These are phyloP conservation scores for Oryzias curvinotus DNA, from an alignment of 2,113 vertebrate species.

Conservation along the genomic window DNA sequence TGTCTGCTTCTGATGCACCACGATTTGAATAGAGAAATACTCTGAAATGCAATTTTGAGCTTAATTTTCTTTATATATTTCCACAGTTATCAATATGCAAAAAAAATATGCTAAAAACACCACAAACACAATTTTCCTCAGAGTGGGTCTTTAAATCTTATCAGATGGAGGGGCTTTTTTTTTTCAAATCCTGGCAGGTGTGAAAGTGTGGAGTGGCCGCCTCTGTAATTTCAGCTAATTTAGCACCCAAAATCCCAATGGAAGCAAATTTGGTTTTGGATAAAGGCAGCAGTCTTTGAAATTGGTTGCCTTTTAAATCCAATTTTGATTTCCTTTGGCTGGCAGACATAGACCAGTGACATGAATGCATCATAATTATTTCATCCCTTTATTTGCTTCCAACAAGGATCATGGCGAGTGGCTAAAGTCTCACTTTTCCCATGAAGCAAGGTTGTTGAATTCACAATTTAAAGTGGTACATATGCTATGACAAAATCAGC, in stretches of 20 bases:
- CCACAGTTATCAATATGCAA: no score
- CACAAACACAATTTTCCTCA: no score
- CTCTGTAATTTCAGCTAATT: constrained; percentile 34
- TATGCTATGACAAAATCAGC: constrained; percentile 29
- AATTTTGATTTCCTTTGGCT: constrained; percentile 29
- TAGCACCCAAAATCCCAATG: constrained; percentile 35
- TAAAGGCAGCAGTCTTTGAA: constrained; percentile 26
- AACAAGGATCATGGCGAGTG: background rate
- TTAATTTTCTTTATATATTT: no score
- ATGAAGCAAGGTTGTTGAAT: constrained; percentile 5
- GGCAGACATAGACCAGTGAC: constrained; percentile 6
- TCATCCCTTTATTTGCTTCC: constrained; percentile 8
- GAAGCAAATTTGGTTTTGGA: constrained; percentile 32
- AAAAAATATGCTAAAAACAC: no score
- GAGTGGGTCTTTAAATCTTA: constrained; percentile 9
- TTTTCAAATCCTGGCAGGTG: constrained; percentile 24
- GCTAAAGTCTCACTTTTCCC: constrained; percentile 18
- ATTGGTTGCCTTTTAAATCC: constrained; percentile 39
- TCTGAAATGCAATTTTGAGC: no score
- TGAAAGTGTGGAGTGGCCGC: constrained; percentile 3
- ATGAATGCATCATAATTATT: constrained; percentile 23
- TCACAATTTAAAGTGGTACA: constrained; percentile 12
- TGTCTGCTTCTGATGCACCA: no score
- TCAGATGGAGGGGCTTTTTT: constrained; percentile 11
- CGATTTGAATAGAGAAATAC: no score